These are phyloP conservation scores for Pipistrellus pygmaeus DNA, from an alignment of 2,797 vertebrate species.

Conservation along the genomic window DNA sequence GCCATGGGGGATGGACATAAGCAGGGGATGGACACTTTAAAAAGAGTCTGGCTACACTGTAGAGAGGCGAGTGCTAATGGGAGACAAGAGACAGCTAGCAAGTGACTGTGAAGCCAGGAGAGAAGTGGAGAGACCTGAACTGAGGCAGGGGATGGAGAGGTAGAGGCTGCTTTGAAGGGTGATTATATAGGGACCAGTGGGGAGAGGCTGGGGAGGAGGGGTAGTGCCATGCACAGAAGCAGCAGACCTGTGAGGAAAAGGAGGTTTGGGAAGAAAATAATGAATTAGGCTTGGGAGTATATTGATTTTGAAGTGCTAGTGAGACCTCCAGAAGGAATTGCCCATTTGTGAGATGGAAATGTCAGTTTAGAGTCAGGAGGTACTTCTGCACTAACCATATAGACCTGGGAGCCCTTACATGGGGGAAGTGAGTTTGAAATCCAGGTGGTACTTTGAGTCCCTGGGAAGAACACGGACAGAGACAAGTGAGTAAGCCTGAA, in stretches of 20 bases:
- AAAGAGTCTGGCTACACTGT: background rate
- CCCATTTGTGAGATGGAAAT: background rate
- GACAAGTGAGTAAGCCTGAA: background rate
- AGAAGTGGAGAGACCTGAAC: background rate
- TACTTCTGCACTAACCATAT: background rate
- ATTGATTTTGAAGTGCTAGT: background rate
- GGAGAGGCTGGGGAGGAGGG: background rate
- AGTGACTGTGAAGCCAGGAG: background rate
- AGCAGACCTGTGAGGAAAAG: background rate
- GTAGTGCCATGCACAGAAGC: background rate
- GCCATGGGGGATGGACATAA: background rate
- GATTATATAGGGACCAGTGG: accelerated
- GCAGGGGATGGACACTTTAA: background rate
- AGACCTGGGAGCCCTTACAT: background rate
- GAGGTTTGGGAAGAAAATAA: background rate
- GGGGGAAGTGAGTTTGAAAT: accelerated
- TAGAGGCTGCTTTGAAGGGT: background rate
- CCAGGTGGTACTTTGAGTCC: background rate
- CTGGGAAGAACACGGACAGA: background rate
- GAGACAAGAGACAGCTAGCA: background rate
- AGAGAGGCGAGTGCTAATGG: background rate
- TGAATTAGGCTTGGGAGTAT: background rate
- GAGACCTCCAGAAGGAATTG: background rate
- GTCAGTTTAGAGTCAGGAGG: background rate
- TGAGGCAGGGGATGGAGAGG: background rate